Conservation (phyloP, 2,888 invertebrate genomes). For the Cephus pygmeus region DNA sequence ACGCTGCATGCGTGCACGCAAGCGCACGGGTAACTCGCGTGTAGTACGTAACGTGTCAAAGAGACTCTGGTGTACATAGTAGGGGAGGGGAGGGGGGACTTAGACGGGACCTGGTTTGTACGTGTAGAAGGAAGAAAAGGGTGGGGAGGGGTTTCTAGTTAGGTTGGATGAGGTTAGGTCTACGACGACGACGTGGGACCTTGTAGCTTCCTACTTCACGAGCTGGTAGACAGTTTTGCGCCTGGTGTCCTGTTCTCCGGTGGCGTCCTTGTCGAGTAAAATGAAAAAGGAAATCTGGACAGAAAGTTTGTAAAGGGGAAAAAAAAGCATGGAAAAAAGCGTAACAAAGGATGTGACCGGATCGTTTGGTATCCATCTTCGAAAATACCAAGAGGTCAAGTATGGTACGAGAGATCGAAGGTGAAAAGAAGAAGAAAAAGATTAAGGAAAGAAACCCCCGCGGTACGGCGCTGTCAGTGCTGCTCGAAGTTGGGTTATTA, state of each 20-base stretch:
- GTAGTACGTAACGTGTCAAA: not conserved
- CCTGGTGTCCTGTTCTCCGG: not conserved
- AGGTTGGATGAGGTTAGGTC: slow-evolving; percentile 42
- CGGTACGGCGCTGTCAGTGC: slow-evolving; percentile 9
- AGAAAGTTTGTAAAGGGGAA: not conserved
- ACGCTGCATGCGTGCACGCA: not conserved
- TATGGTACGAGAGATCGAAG: not conserved
- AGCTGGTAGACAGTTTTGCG: not conserved
- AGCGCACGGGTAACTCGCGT: not conserved
- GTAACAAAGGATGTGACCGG: not conserved
- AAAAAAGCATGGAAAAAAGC: not conserved
- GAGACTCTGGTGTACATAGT: slow-evolving; percentile 12
- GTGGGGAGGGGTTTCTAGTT: slow-evolving; percentile 19
- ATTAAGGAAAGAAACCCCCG: slow-evolving; percentile 29
- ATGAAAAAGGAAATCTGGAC: not conserved
- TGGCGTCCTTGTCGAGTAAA: not conserved
- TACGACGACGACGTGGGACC: slow-evolving; percentile 35
- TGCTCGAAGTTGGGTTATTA: slow-evolving; percentile 16
- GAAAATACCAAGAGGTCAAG: too few species aligned
- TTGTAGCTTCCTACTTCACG: slow-evolving; percentile 40
- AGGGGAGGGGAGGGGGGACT: slow-evolving; percentile 39
- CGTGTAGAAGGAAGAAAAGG: not conserved
- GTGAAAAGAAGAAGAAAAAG: slow-evolving; percentile 9
- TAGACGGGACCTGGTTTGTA: not conserved
- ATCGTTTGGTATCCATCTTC: not conserved